A percentile compares a stretch with the other conserved stretches of the same genome.
Conservation (phyloP, 2,113 vertebrate genomes). For the Hemichromis elongatus region DNA sequence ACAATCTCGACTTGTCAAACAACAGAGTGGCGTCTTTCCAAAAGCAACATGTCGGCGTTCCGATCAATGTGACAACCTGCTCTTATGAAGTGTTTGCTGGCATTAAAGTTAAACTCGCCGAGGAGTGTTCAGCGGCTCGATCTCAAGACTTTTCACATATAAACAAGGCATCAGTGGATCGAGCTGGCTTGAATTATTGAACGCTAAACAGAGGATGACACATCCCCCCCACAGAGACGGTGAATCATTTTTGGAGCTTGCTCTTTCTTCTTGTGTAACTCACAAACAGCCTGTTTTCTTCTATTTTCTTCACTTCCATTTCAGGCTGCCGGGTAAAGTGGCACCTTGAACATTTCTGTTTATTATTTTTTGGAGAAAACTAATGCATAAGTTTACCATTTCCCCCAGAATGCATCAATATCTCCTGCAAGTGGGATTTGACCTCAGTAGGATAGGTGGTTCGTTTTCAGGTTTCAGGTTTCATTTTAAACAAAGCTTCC, state of each 20-base stretch:
- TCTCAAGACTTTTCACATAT: not conserved
- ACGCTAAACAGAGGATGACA: not conserved
- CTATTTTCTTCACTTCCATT: not conserved
- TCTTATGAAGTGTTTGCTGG: not conserved
- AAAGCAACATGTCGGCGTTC: not conserved
- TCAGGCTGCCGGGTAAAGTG: not conserved
- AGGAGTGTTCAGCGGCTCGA: not conserved
- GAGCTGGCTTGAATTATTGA: not conserved
- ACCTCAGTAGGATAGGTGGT: not conserved
- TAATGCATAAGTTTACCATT: not conserved
- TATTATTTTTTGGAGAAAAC: not conserved
- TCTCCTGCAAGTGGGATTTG: not conserved
- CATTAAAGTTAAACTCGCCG: not conserved
- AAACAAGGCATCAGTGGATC: not conserved
- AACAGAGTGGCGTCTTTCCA: not conserved
- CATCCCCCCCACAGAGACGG: not conserved
- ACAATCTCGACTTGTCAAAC: not conserved
- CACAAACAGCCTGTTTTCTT: conserved; percentile 1
- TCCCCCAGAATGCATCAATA: not conserved
- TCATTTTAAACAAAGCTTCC: not conserved
- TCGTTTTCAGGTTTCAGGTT: fast-evolving
- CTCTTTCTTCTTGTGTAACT: not conserved
- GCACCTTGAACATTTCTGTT: not conserved
- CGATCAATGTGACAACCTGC: not conserved
- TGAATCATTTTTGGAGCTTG: not conserved